Conservation (phyloP, 1,140 invertebrate genomes). For the Cydia splendana region DNA sequence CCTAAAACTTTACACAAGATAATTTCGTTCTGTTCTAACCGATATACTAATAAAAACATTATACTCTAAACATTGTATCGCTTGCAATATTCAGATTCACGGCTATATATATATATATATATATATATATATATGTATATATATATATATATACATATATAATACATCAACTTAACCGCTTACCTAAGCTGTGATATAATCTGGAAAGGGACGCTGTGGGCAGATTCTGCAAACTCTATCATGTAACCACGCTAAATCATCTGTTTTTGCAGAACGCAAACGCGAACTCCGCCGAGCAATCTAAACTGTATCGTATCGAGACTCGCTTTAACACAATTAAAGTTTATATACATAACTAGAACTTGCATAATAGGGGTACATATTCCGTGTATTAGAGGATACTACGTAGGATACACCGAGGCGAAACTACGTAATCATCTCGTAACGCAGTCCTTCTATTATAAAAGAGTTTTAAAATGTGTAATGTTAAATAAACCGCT, state of each 20-base stretch:
- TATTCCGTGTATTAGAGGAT: background rate
- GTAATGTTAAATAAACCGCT: too few species aligned
- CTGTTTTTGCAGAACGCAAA: background rate
- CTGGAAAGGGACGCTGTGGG: background rate
- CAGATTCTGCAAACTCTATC: slow-evolving; percentile 1
- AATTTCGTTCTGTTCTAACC: too few species aligned
- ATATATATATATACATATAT: too few species aligned
- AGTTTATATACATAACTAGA: background rate
- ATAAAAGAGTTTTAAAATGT: too few species aligned
- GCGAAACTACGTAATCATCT: too few species aligned
- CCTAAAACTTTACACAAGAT: too few species aligned
- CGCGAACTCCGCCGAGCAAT: background rate
- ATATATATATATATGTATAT: too few species aligned
- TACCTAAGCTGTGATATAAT: slow-evolving; percentile 3
- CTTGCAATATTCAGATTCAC: background rate
- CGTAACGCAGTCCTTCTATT: too few species aligned
- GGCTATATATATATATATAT: too few species aligned
- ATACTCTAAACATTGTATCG: background rate
- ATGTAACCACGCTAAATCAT: background rate
- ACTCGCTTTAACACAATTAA: background rate
- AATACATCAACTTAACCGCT: background rate
- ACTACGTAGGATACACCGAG: background rate
- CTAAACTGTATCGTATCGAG: slow-evolving; percentile 8
- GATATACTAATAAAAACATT: background rate
- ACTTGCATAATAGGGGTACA: background rate